Conservation (phyloP, 2,888 invertebrate genomes). For the Xestobium rufovillosum region DNA sequence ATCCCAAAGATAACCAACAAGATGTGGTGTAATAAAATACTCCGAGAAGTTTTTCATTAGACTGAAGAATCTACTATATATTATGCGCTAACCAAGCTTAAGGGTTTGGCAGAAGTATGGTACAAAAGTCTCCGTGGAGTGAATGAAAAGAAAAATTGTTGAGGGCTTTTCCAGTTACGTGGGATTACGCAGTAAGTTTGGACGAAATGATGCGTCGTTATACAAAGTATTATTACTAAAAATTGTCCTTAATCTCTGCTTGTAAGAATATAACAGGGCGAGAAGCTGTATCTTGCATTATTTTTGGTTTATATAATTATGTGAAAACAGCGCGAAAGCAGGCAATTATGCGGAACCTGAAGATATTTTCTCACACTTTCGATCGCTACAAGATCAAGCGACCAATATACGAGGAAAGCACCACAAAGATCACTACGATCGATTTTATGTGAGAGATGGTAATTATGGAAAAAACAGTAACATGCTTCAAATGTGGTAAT, state of each 20-base stretch:
- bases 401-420: no score
- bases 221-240: constrained; percentile 17
- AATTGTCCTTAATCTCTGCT: constrained; percentile 13
- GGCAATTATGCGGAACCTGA: constrained; percentile 14
- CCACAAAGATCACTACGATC: no score
- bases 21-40: constrained; percentile 9
- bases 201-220: constrained; percentile 9
- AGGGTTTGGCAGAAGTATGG: constrained; percentile 25
- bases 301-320: constrained; percentile 17
- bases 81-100: constrained; percentile 26
- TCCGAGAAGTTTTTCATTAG: constrained; percentile 14
- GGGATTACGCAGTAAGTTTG: constrained; percentile 10
- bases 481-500: no score
- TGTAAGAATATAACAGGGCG: constrained; percentile 15
- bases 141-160: constrained; percentile 23
- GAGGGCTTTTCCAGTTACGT: constrained; percentile 18
- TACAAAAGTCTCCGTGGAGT: constrained; percentile 19
- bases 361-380: constrained; percentile 10
- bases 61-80: constrained; percentile 17
- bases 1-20: constrained; percentile 7
- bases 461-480: no score
- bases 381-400: no score
- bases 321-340: constrained; percentile 17
- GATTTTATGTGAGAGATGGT: no score
- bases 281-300: constrained; percentile 21